A percentile compares a stretch with the other conserved stretches of the same genome.
phyloP scores from a whole-genome alignment of 2,797 vertebrate genomes.

The Xenentodon cancila region DNA sequence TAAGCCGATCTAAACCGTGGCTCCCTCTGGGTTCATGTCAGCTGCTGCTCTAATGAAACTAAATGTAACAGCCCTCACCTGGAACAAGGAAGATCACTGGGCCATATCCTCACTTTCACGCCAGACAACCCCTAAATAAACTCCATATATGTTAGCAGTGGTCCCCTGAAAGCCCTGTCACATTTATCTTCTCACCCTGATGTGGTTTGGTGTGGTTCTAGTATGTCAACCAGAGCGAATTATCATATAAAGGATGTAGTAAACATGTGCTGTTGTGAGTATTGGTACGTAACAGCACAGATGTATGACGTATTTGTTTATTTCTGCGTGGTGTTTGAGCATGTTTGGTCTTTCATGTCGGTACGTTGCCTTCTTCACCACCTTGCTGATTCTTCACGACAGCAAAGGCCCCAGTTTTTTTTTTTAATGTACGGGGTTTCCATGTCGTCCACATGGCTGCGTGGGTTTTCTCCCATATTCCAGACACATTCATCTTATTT shows the following conservation, averaged over 20 bases:
- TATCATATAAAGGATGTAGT: constrained; percentile 67
- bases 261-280: constrained; percentile 25
- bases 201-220: constrained; percentile 56
- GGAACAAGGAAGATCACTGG: constrained; percentile 64
- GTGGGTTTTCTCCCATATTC: too few relatives aligned
- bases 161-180: constrained; percentile 50
- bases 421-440: too few relatives aligned
- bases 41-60: constrained; percentile 59
- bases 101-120: constrained; percentile 70
- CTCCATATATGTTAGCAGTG: constrained; percentile 53
- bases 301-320: constrained; percentile 6
- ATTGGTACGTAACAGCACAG: constrained; percentile 6
- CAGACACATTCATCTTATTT: too few relatives aligned
- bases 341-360: constrained; percentile 1
- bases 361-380: too few relatives aligned
- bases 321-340: constrained; percentile 11
- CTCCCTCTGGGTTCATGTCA: constrained; percentile 43
- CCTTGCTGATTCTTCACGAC: not conserved
- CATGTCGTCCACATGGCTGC: too few relatives aligned
- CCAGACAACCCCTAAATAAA: constrained; percentile 71
- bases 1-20: constrained; percentile 21
- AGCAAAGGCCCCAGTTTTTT: not conserved
- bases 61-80: constrained; percentile 69
- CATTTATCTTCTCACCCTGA: constrained; percentile 65
- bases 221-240: constrained; percentile 57